Percentiles rank a stretch among this genome's conserved stretches.
Conservation (phyloP, 2,797 vertebrate genomes). For the Vespertilio murinus region DNA sequence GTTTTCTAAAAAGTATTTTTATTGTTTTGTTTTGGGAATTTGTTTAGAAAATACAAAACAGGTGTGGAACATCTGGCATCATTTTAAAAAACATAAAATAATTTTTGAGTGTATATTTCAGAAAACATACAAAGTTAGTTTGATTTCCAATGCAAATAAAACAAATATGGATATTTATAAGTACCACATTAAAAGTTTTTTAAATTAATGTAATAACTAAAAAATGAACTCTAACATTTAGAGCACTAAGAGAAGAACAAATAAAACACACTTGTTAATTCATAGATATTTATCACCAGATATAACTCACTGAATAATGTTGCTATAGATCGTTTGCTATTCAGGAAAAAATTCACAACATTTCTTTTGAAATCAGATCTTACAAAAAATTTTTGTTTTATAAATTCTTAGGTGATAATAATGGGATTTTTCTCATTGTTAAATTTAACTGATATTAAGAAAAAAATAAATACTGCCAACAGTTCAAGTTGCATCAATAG, state of each 20-base stretch:
- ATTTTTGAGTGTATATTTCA: constrained; percentile 73
- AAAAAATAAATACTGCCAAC: not conserved
- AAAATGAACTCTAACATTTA: constrained; percentile 60
- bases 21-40: constrained; percentile 74
- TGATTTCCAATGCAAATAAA: constrained; percentile 77
- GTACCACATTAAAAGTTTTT: constrained; percentile 69
- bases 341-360: not conserved
- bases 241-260: constrained; percentile 57
- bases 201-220: constrained; percentile 65
- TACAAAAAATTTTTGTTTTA: not conserved
- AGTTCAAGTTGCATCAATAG: not conserved
- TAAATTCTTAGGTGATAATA: not conserved
- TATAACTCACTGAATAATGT: constrained; percentile 16
- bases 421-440: not conserved
- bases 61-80: constrained; percentile 79
- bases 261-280: constrained; percentile 55
- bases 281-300: constrained; percentile 51
- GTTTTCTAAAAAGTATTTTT: constrained; percentile 61
- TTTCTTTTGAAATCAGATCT: constrained; percentile 12
- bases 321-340: not conserved
- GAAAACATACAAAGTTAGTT: constrained; percentile 75
- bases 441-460: not conserved
- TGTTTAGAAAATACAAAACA: constrained; percentile 78
- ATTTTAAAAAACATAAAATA: constrained; percentile 72
- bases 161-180: constrained; percentile 75